phyloP scores from a whole-genome alignment of 2,113 vertebrate species.

The Dissostichus mawsoni region DNA sequence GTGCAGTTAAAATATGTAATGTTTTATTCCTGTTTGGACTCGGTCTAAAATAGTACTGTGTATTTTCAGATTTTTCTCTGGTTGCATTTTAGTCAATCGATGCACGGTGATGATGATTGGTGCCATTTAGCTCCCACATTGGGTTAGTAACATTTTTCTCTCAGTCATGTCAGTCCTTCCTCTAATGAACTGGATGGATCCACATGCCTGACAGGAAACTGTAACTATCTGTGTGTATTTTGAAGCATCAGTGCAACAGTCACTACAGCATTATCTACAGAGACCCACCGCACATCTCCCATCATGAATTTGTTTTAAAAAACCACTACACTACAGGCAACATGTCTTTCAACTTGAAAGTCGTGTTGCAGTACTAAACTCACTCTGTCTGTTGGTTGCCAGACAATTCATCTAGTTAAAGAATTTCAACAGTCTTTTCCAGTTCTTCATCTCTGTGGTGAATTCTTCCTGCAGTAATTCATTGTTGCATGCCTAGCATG shows the following conservation, averaged over 20 bases:
- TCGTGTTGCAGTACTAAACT: slow-evolving; percentile 1
- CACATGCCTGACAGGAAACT: slow-evolving; percentile 24
- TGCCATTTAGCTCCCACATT: slow-evolving; percentile 58
- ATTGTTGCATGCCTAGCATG: slow-evolving; percentile 63
- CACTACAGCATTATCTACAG: slow-evolving; percentile 67
- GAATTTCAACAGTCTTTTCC: slow-evolving; percentile 29
- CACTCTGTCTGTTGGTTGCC: slow-evolving; percentile 2
- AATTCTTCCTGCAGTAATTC: slow-evolving; percentile 52
- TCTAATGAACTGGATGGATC: not conserved
- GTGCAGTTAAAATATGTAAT: slow-evolving; percentile 14
- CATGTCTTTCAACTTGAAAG: slow-evolving; percentile 17
- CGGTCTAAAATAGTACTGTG: not conserved
- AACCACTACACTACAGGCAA: not conserved
- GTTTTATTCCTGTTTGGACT: not conserved
- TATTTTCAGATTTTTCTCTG: not conserved
- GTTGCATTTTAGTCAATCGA: slow-evolving; percentile 17
- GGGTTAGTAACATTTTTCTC: slow-evolving; percentile 5
- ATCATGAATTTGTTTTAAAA: slow-evolving; percentile 20
- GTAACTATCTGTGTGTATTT: slow-evolving; percentile 32
- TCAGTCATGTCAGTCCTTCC: slow-evolving; percentile 36
- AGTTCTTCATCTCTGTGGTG: slow-evolving; percentile 45
- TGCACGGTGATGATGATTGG: slow-evolving; percentile 47
- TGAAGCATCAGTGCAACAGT: slow-evolving; percentile 51
- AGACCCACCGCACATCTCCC: slow-evolving; percentile 20
- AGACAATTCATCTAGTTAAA: slow-evolving; percentile 21